phyloP scores from a whole-genome alignment of 2,888 invertebrate genomes.

The Ryuthela nishihirai region DNA sequence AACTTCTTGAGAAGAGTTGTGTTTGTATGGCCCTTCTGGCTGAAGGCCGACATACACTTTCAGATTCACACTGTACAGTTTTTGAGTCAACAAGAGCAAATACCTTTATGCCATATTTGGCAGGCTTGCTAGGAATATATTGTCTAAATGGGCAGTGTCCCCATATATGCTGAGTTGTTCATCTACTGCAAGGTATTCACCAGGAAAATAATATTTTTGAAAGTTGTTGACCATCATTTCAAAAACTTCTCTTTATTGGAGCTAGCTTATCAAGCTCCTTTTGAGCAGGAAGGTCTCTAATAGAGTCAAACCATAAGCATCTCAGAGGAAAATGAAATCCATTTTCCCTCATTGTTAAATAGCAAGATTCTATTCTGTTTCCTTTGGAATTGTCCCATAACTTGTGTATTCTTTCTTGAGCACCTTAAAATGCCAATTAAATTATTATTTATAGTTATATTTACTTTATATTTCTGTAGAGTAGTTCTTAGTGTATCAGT shows the following conservation, averaged over 20 bases:
- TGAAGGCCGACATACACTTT: constrained; percentile 10
- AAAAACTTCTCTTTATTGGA: constrained; percentile 9
- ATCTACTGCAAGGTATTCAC: constrained; percentile 44
- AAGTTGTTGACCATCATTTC: constrained; percentile 42
- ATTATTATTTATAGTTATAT: no score
- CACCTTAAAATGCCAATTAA: no score
- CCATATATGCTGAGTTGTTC: constrained; percentile 45
- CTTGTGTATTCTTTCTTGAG: no score
- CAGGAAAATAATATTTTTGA: constrained; percentile 36
- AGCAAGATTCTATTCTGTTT: no score
- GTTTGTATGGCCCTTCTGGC: neutral
- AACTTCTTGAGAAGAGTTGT: neutral
- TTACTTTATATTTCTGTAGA: no score
- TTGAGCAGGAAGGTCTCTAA: neutral
- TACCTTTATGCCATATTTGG: constrained; percentile 49
- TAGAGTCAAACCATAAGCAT: no score
- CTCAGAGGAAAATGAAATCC: no score
- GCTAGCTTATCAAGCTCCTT: constrained; percentile 9
- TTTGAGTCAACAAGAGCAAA: constrained; percentile 46
- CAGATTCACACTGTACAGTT: constrained; percentile 2
- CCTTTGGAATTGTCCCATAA: no score
- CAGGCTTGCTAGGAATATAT: constrained; percentile 46
- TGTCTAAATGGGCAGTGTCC: constrained; percentile 43
- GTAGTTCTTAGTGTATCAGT: no score
- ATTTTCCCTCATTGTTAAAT: no score